Evolutionary conservation across 2,888 invertebrate species (phyloP), one percentile per base, ranked within the genome.

Genomic region (Calameuta filiformis): DNA sequence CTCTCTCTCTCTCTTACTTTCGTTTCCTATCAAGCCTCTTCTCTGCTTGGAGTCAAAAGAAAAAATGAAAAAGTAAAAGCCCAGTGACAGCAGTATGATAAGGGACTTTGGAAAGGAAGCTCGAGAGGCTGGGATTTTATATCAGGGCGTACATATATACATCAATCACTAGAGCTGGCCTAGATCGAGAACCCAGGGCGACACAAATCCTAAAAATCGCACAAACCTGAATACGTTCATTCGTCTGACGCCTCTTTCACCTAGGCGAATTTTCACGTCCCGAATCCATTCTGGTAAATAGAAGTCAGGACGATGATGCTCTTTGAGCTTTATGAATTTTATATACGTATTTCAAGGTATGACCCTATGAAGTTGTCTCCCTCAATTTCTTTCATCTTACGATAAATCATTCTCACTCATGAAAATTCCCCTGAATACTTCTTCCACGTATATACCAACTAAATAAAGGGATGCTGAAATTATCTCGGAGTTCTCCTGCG

Each of bases 151-250:
- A 37, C 12, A 37, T 37, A 23, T 2, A 56, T 23, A 56, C 40
- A 23, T 23, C 23, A 56, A 56, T 56, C 40, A 56, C 40, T 56
- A 34, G 73, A 31, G 40, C 12, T 40, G 83, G 82, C 85, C 85
- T 84, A 85, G 83, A 84, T 85, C 84, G 85, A 84, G 85, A 84
- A 84, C 83, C 85, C 81, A 78, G 78, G 81, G 78, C 83, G 85
- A 83, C 85, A 85, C 79, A 84, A 82, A 86, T 86, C 80, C 82
- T 15, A 83, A 84, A 84, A 83, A 84, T 85, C 82, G 83, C 83
- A 83, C 81, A 80, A 83, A 83, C 83, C 82, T 81, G 82, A 82
- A 83, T 82, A 82, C 82, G 81, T 80, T 30, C n/a, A 69, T 73
- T 76, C 77, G 75, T 56, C 73, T 73, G 23, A 35, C n/a, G 35